Evolutionary conservation across 64 coral and sea anemone species (phyloP).

Genomic region (Stichodactyla mertensii): DNA sequence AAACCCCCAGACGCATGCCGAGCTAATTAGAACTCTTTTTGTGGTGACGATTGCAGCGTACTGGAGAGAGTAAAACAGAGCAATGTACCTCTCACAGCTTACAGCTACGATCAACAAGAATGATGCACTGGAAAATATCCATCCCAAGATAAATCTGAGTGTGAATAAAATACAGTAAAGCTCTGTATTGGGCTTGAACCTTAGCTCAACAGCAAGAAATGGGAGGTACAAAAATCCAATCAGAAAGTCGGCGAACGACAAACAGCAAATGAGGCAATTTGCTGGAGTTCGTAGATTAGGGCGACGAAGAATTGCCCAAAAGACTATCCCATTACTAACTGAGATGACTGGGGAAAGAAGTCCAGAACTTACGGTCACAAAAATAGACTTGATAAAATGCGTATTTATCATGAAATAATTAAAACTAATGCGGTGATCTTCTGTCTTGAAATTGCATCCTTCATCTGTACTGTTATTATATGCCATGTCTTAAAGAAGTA

Average conservation of each 20-base stretch:
- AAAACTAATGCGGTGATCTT: too few relatives aligned
- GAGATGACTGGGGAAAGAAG: background rate
- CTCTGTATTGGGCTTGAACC: background rate
- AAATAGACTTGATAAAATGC: too few relatives aligned
- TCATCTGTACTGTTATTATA: too few relatives aligned
- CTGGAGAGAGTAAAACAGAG: background rate
- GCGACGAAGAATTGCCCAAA: background rate
- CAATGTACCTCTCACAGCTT: conserved; percentile 12
- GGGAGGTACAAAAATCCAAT: background rate
- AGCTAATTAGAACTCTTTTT: background rate
- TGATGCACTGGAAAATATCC: background rate
- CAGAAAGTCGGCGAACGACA: background rate
- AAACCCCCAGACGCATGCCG: too few relatives aligned
- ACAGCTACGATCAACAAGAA: background rate
- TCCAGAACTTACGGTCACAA: background rate
- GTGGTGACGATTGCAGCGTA: background rate
- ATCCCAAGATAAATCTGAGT: background rate
- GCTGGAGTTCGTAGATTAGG: background rate
- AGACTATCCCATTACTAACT: background rate
- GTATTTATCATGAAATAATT: too few relatives aligned
- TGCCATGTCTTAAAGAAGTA: too few relatives aligned
- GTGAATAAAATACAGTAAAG: background rate
- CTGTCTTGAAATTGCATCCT: too few relatives aligned
- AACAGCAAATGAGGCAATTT: conserved; percentile 8
- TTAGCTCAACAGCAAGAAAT: background rate